Conservation (phyloP, 2,797 vertebrate species). For the Sebastes steindachneri region DNA sequence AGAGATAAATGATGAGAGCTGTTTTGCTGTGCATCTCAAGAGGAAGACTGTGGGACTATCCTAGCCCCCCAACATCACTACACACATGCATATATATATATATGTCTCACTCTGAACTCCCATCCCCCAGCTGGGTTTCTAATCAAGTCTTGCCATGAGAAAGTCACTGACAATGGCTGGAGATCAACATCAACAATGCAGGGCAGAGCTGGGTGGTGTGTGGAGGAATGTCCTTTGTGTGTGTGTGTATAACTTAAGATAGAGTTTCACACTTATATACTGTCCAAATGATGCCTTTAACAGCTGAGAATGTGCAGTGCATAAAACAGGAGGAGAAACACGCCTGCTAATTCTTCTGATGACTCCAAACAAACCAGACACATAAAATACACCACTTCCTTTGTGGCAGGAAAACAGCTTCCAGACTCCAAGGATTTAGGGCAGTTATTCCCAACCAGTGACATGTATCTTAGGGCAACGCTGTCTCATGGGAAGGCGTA, state of each 20-base stretch:
- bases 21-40: slow-evolving; percentile 29
- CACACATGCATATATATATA: neutral
- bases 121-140: slow-evolving; percentile 45
- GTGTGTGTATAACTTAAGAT: neutral
- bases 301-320: neutral
- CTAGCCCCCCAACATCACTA: neutral
- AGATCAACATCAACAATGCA: slow-evolving; percentile 60
- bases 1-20: slow-evolving; percentile 30
- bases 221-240: slow-evolving; percentile 58
- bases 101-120: neutral
- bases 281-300: neutral
- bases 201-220: slow-evolving; percentile 27
- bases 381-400: neutral
- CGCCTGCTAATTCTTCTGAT: neutral
- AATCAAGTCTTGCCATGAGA: slow-evolving; percentile 53
- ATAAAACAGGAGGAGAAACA: neutral
- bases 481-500: too few species aligned
- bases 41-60: neutral
- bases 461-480: too few species aligned
- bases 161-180: slow-evolving; percentile 63
- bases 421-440: neutral
- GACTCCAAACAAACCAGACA: neutral
- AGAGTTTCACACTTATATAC: neutral
- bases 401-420: neutral
- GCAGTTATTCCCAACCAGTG: neutral